Conservation (phyloP, 1,140 invertebrate genomes). For the Zelostemma sp. region DNA sequence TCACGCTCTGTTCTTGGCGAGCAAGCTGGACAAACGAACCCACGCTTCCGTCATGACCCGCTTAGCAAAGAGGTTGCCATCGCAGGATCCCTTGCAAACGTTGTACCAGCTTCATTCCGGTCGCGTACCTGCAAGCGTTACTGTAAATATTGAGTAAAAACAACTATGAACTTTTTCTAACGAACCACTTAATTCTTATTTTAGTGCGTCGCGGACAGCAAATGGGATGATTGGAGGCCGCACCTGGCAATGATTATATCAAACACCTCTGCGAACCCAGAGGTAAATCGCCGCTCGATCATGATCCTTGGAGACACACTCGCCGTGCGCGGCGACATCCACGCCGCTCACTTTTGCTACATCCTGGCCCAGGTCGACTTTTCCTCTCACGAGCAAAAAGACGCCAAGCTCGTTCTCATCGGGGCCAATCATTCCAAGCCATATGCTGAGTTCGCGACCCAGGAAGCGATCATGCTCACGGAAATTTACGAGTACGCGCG, state of each 20-base stretch:
- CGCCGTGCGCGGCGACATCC: slow-evolving; percentile 78
- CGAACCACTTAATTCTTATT: too few species aligned
- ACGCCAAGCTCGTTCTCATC: slow-evolving; percentile 83
- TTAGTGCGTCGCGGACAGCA: slow-evolving; percentile 84
- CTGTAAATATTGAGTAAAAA: slow-evolving; percentile 71
- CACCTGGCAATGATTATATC: slow-evolving; percentile 95
- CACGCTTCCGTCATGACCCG: slow-evolving; percentile 89
- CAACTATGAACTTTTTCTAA: too few species aligned
- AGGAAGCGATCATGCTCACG: slow-evolving; percentile 91
- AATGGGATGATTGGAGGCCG: slow-evolving; percentile 96
- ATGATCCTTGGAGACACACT: slow-evolving; percentile 82
- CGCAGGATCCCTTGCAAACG: slow-evolving; percentile 92
- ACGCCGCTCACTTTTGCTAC: slow-evolving; percentile 95
- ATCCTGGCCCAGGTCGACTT: slow-evolving; percentile 87
- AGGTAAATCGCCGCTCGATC: slow-evolving; percentile 87
- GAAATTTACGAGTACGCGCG: slow-evolving; percentile 96
- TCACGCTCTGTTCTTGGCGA: slow-evolving; percentile 92
- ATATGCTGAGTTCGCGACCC: slow-evolving; percentile 80
- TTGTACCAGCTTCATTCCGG: slow-evolving; percentile 92
- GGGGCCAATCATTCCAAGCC: slow-evolving; percentile 78
- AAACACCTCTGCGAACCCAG: slow-evolving; percentile 83
- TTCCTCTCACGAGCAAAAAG: slow-evolving; percentile 74
- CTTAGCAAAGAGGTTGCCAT: slow-evolving; percentile 88
- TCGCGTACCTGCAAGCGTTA: slow-evolving; percentile 86
- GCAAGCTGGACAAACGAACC: slow-evolving; percentile 89